Evolutionary conservation across 2,888 invertebrate genomes (phyloP).

Genomic region (Poecilus cupreus): DNA sequence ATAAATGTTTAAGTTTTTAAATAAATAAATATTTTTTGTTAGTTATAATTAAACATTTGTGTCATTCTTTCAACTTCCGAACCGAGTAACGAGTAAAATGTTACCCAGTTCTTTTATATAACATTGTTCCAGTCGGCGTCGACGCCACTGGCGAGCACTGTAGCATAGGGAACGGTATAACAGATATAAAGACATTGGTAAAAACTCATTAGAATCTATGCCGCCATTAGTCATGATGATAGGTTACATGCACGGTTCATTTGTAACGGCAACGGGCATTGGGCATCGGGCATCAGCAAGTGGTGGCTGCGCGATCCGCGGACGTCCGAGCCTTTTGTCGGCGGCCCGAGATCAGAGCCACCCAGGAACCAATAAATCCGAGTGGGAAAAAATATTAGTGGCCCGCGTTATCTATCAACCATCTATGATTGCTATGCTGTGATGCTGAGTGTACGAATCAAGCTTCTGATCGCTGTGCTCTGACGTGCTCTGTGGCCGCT

Average conservation of each 20-base stretch:
- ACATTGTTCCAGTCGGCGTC: too few species aligned
- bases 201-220: slow-evolving; percentile 67
- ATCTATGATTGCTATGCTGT: slow-evolving; percentile 56
- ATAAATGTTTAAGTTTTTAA: too few species aligned
- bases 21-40: too few species aligned
- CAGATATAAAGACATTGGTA: slow-evolving; percentile 68
- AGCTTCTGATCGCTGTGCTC: slow-evolving; percentile 34
- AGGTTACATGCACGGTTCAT: slow-evolving; percentile 64
- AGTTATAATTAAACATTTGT: too few species aligned
- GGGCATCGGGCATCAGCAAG: neutral
- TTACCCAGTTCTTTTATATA: too few species aligned
- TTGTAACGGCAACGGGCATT: slow-evolving; percentile 55
- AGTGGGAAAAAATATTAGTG: slow-evolving; percentile 50
- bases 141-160: neutral
- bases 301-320: neutral
- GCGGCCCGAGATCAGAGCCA: slow-evolving; percentile 24
- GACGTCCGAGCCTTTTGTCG: slow-evolving; percentile 42
- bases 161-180: neutral
- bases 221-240: slow-evolving; percentile 67
- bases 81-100: too few species aligned
- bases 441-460: slow-evolving; percentile 27
- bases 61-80: too few species aligned
- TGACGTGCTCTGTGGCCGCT: neutral
- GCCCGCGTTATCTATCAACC: slow-evolving; percentile 54
- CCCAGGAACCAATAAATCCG: slow-evolving; percentile 49